Evolutionary conservation across 2,888 invertebrate genomes (phyloP).

Genomic region (Caenorhabditis zanzibari): DNA sequence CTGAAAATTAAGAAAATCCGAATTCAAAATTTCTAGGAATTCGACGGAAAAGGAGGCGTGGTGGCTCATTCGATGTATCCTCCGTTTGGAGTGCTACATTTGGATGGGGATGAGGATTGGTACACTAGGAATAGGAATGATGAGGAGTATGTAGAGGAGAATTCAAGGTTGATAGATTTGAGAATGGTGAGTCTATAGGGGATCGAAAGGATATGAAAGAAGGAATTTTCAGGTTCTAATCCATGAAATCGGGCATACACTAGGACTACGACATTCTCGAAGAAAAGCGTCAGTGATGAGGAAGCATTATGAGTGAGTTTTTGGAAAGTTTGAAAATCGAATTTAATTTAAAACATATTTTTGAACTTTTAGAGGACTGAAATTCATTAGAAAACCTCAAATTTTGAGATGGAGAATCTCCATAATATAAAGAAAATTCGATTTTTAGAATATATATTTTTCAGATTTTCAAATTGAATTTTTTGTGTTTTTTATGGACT

Average conservation of each 20-base stretch:
- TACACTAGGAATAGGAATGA: constrained; percentile 26
- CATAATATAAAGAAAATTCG: too few relatives aligned
- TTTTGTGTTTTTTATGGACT: too few relatives aligned
- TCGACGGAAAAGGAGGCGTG: constrained; percentile 75
- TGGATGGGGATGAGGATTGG: constrained; percentile 80
- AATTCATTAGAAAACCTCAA: too few relatives aligned
- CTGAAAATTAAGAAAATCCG: not conserved
- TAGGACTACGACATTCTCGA: constrained; percentile 80
- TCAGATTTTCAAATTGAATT: too few relatives aligned
- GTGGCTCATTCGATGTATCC: constrained; percentile 82
- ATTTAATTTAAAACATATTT: not conserved
- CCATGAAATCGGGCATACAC: constrained; percentile 82
- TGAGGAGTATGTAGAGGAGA: constrained; percentile 4
- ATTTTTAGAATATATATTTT: too few relatives aligned
- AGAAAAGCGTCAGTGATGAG: constrained; percentile 79
- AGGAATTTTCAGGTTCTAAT: constrained; percentile 73
- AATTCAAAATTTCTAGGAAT: constrained; percentile 55
- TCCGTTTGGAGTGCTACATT: constrained; percentile 78
- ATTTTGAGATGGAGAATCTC: too few relatives aligned
- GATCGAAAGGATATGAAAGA: not conserved
- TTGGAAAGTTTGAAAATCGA: not conserved
- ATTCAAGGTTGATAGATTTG: constrained; percentile 54
- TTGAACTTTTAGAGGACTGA: too few relatives aligned
- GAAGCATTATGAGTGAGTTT: constrained; percentile 76
- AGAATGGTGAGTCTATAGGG: constrained; percentile 57